Evolutionary conservation across 2,888 invertebrate species (phyloP), one percentile per base, ranked within the genome.

Genomic region (Altica lythri): DNA sequence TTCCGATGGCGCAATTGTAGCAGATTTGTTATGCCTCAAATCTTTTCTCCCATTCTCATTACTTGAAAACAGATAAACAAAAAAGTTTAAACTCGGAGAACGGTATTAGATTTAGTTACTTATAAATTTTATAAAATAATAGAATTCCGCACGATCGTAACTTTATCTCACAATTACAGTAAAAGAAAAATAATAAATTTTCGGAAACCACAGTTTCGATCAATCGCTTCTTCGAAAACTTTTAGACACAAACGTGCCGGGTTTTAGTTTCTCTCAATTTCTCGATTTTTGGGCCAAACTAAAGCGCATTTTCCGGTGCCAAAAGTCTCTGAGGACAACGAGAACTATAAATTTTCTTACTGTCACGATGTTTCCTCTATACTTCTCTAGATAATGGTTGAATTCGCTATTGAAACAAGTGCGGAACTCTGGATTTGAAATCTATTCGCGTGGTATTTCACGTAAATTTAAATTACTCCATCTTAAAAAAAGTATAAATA

Each of bases 351-450:
- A 47, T 53, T 53, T 47, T 35, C 38, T 38, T 13, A 35, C 40
- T 53, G 53, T 53, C 53, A 53, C 34, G 47, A 40, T 19, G 48
- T 42, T 53, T 47, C 42, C 47, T 53, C 48, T 38, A 19, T 47
- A 17, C 32, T 30, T 34, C 27, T 27, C 27, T 16, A 53, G 53
- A 53, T 53, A 53, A 53, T 42, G 42, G 29, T 42, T 32, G 40
- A 40, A 35, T 42, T 19, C n/a, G 29, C 30, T 19, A 19, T 19
- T 9, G 35, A 35, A 35, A 37, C 37, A 37, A n/a, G n/a, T n/a
- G 18, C 22, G 18, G 16, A 37, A 37, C 27, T 16, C 13, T 10
- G 12, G 27, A 43, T 35, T 14, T 14, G 35, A 17, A n/a, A n/a
- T n/a, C n/a, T n/a, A n/a, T n/a, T n/a, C n/a, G n/a, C n/a, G n/a